These are phyloP conservation scores for Archivesica marissinica DNA, from an alignment of 1,140 invertebrate species.

Conservation along the genomic window DNA sequence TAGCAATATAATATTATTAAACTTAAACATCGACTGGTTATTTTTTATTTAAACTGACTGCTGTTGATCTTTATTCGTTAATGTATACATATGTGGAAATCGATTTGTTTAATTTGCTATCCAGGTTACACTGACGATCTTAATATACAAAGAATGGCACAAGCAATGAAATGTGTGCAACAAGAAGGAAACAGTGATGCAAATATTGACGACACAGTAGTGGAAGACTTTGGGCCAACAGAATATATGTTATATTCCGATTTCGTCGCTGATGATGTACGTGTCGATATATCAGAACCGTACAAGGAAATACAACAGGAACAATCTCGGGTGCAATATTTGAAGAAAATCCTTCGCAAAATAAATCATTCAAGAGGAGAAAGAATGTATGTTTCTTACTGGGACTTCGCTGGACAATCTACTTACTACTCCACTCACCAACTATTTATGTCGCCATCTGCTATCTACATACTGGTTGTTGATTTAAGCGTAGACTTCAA, in stretches of 20 bases:
- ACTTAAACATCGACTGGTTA: too few species aligned
- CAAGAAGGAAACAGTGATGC: neutral
- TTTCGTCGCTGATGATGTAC: neutral
- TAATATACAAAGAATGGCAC: slow-evolving; percentile 36
- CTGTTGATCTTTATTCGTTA: too few species aligned
- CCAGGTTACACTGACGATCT: neutral
- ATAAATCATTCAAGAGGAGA: neutral
- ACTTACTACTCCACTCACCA: slow-evolving; percentile 25
- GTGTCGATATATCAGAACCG: neutral
- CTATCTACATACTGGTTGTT: slow-evolving; percentile 30
- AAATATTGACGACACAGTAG: neutral
- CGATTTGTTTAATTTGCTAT: neutral
- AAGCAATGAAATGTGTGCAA: slow-evolving; percentile 17
- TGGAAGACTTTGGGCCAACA: neutral
- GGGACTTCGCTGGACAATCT: slow-evolving; percentile 36
- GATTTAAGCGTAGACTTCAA: slow-evolving; percentile 30
- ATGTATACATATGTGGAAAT: too few species aligned
- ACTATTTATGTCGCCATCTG: slow-evolving; percentile 8
- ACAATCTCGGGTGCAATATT: neutral
- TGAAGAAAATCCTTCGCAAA: neutral
- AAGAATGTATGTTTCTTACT: slow-evolving; percentile 36
- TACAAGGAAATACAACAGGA: neutral
- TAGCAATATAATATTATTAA: too few species aligned
- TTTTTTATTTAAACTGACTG: too few species aligned
- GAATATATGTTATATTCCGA: neutral